Evolutionary conservation across 2,888 invertebrate genomes (phyloP).

Genomic region (Tineola bisselliella): DNA sequence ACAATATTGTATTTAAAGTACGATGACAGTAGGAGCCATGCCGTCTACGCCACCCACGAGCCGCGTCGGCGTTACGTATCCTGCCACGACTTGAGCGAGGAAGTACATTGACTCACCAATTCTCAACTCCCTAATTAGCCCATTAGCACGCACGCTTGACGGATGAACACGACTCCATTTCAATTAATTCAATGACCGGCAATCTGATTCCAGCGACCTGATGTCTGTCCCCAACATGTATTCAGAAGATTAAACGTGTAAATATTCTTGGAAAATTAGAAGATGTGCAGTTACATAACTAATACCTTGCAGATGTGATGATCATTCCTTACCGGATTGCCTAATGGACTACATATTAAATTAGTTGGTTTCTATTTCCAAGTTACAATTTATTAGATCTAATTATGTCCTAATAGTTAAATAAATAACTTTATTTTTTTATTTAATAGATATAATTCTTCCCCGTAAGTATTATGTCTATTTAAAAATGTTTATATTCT

Average conservation of each 20-base stretch:
- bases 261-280: no score
- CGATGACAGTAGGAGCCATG: conserved; percentile 42
- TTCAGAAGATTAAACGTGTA: neutral
- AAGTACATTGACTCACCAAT: conserved; percentile 51
- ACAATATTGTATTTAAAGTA: neutral
- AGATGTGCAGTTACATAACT: no score
- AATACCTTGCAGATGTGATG: no score
- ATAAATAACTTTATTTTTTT: no score
- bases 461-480: no score
- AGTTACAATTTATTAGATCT: no score
- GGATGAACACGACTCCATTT: conserved; percentile 21
- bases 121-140: conserved; percentile 60
- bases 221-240: neutral
- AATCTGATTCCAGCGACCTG: conserved; percentile 12
- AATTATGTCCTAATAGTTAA: no score
- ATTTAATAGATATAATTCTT: no score
- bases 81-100: conserved; percentile 6
- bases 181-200: conserved; percentile 58
- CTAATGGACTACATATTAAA: no score
- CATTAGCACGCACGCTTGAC: conserved; percentile 57
- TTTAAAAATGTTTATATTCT: no score
- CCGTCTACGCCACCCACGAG: conserved; percentile 61
- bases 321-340: no score
- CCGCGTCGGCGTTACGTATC: conserved; percentile 26
- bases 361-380: no score